Evolutionary conservation across 2,888 invertebrate genomes (phyloP).

Genomic region (Trisateles emortualis): DNA sequence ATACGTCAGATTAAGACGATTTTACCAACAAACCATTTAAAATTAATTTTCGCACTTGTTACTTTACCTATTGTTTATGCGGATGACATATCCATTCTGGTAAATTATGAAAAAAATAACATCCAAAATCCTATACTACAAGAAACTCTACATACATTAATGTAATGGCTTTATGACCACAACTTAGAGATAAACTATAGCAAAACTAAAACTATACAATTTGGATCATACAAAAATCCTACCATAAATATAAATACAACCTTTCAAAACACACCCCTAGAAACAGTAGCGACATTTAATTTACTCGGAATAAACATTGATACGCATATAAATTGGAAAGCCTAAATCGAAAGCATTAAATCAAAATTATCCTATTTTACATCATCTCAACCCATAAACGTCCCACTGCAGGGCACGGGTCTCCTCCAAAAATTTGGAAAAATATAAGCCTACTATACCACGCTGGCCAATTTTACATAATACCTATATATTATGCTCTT

Average conservation of each 20-base stretch:
- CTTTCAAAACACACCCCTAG: neutral
- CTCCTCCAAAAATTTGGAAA: no score
- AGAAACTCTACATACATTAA: neutral
- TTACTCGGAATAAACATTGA: neutral
- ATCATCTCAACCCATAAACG: no score
- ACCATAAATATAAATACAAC: neutral
- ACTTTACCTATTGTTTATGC: neutral
- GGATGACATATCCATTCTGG: neutral
- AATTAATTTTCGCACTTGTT: no score
- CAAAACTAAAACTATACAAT: constrained; percentile 4
- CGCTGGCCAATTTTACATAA: no score
- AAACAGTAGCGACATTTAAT: neutral
- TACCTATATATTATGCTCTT: no score
- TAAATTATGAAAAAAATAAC: neutral
- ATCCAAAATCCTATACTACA: neutral
- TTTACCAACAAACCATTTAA: no score
- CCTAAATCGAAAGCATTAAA: constrained; percentile 36
- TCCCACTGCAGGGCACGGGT: no score
- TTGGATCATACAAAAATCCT: neutral
- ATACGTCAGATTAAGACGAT: no score
- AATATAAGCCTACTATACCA: no score
- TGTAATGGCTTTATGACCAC: neutral
- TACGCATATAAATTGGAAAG: constrained; percentile 5
- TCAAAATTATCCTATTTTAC: neutral
- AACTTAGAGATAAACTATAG: neutral